Percentiles rank a stretch among this genome's conserved stretches.
phyloP scores from a whole-genome alignment of 2,888 invertebrate species.

The Chrysolina americana region DNA sequence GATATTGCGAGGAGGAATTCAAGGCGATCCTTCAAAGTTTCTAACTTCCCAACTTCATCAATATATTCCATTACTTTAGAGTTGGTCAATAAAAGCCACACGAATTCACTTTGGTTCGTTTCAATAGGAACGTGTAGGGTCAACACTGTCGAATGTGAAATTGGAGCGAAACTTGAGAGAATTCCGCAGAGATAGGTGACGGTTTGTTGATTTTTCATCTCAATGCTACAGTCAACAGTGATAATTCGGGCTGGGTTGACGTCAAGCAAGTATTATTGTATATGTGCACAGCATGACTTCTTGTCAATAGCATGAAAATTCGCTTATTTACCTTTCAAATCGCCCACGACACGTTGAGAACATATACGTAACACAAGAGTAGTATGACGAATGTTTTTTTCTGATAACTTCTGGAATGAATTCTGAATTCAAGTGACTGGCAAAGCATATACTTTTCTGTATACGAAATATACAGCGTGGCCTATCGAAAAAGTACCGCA shows the following conservation, averaged over 20 bases:
- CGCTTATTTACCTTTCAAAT: too few relatives aligned
- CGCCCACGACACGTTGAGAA: too few relatives aligned
- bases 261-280: background rate
- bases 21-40: slow-evolving; percentile 22
- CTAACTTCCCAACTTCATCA: slow-evolving; percentile 34
- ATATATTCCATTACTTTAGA: slow-evolving; percentile 31
- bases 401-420: too few relatives aligned
- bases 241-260: background rate
- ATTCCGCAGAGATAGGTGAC: background rate
- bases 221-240: background rate
- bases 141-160: background rate
- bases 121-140: slow-evolving; percentile 5
- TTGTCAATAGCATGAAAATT: too few relatives aligned
- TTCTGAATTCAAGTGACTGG: too few relatives aligned
- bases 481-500: too few relatives aligned
- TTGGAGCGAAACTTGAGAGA: slow-evolving; percentile 2
- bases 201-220: background rate
- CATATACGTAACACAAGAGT: too few relatives aligned
- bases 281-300: background rate
- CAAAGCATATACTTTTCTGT: too few relatives aligned
- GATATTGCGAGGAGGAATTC: slow-evolving; percentile 1
- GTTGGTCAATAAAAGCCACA: slow-evolving; percentile 31
- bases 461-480: too few relatives aligned
- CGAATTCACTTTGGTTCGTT: background rate
- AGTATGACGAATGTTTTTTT: too few relatives aligned